A percentile compares a stretch with the other conserved stretches of the same genome.
phyloP scores from a whole-genome alignment of 2,888 invertebrate genomes.

The Nasonovia ribisnigri region DNA sequence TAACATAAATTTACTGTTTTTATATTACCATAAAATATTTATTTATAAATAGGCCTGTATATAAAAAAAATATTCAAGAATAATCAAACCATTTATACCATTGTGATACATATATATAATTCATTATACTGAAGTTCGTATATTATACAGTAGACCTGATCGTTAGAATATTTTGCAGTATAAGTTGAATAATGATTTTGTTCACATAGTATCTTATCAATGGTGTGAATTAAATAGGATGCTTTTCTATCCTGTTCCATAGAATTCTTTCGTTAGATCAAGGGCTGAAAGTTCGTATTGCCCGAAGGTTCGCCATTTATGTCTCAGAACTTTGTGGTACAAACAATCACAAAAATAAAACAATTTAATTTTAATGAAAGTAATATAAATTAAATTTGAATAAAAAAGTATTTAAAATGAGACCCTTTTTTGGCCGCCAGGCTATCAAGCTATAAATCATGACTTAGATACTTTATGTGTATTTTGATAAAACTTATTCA shows the following conservation, averaged over 20 bases:
- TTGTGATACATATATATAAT: neutral
- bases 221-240: neutral
- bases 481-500: neutral
- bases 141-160: neutral
- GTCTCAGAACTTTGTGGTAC: neutral
- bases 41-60: neutral
- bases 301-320: neutral
- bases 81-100: neutral
- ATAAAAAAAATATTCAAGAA: neutral
- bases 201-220: neutral
- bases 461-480: neutral
- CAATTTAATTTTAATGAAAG: constrained; percentile 5
- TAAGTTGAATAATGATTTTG: neutral
- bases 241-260: neutral
- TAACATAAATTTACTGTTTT: neutral
- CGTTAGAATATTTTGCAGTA: neutral
- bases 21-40: neutral
- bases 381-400: neutral
- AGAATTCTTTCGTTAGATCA: neutral
- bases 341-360: neutral
- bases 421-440: neutral
- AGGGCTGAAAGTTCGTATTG: neutral
- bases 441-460: neutral
- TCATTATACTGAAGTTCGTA: neutral
- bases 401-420: neutral